phyloP scores from a whole-genome alignment of 2,113 vertebrate genomes.

The Rhagologus leucostigma region DNA sequence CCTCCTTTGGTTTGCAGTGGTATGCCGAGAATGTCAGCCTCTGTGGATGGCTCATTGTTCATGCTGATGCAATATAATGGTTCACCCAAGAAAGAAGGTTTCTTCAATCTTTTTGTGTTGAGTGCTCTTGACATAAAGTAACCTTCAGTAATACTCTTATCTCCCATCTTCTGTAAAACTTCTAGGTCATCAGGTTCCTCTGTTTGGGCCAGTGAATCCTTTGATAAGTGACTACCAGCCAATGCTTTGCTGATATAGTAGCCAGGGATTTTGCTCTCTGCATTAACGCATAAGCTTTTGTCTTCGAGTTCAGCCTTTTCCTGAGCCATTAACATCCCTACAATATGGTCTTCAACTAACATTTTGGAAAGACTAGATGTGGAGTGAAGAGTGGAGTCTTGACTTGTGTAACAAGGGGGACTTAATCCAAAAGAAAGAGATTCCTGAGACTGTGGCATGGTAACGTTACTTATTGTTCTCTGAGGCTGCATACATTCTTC shows the following conservation, averaged over 20 bases:
- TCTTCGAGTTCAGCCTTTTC: background rate
- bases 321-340: slow-evolving; percentile 25
- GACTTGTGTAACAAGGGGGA: slow-evolving; percentile 41
- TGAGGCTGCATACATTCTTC: slow-evolving; percentile 61
- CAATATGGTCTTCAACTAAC: slow-evolving; percentile 55
- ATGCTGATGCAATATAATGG: slow-evolving; percentile 40
- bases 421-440: slow-evolving; percentile 32
- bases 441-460: slow-evolving; percentile 62
- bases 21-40: slow-evolving; percentile 56
- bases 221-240: slow-evolving; percentile 30
- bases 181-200: slow-evolving; percentile 53
- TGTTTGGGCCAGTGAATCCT: slow-evolving; percentile 50
- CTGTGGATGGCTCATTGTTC: slow-evolving; percentile 50
- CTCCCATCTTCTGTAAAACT: slow-evolving; percentile 38
- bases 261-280: slow-evolving; percentile 1
- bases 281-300: background rate
- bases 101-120: slow-evolving; percentile 66
- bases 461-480: slow-evolving; percentile 48
- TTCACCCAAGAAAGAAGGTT: slow-evolving; percentile 73
- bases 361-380: slow-evolving; percentile 44
- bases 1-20: slow-evolving; percentile 62
- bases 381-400: slow-evolving; percentile 42
- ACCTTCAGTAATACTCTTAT: slow-evolving; percentile 49
- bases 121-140: slow-evolving; percentile 77
- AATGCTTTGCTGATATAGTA: slow-evolving; percentile 61